Base-by-base conservation (phyloP, 1,140 invertebrate genomes). In the Anastatus disparis region DNA sequence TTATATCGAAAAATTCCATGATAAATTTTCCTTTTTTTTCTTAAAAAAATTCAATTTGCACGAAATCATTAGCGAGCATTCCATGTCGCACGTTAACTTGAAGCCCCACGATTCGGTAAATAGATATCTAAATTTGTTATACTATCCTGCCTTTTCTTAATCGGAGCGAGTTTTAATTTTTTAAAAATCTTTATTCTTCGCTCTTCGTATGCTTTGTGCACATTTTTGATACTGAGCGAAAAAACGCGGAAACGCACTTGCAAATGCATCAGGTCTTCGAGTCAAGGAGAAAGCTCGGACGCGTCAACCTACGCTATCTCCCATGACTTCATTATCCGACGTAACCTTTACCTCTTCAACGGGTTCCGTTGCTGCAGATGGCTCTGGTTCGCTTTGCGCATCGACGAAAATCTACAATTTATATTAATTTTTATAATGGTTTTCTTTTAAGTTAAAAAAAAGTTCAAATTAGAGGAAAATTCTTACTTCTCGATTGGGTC, bases 291-390 rank as follows among this genome's bases (percentile, higher is more conserved):
- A 55, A 29, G 46, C 22, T 72, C 44, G 46, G 15, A 10, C 2
- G 44, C 62, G 72, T 85, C 83, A 84, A 79, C 82, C 82, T 20
- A 81, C 81, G 20, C 81, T 84, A 48, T 84, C 82, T 7, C 82
- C 81, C 77, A 82, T 82, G 17, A 81, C 79, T 75, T 82, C 77
- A 13, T 77, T 81, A 71, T 79, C 73, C 27, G 75, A 75, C 26
- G 80, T 68, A 9, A 75, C 70, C 53, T 81, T 70, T 13, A 70
- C 55, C 1, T 76, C 75, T 27, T 74, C 72, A 2, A 72, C 71
- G 64, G 72, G 71, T n/a, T 67, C 71, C 12, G 75, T 75, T 2
- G 75, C 74, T n/a, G 68, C 48, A 13, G 76, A 76, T 9, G 27
- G 15, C 40, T 78, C 75, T 2, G 64, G 53, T 62, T 80, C 77